Base-by-base conservation (phyloP, 2,113 vertebrate genomes). In the Centrocercus urophasianus region DNA sequence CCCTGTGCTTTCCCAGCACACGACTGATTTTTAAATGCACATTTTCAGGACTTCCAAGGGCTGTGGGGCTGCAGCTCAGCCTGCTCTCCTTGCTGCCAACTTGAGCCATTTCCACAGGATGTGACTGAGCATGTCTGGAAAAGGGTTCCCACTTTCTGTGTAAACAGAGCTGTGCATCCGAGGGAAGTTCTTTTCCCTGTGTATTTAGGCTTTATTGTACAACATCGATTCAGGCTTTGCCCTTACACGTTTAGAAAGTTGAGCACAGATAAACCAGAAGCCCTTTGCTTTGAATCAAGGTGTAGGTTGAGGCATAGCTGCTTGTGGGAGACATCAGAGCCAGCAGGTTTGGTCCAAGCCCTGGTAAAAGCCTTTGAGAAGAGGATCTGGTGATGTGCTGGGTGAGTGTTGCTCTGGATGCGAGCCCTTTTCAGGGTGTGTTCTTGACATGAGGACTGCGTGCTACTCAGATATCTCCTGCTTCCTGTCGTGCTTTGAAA, bases 81-180 rank as follows among this genome's bases (percentile, higher is more conserved):
- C 63, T 0, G 36, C 69, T 76, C 77, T 2, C 1, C 47, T 50
- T 5, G 1, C 82, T 76, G 87, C 48, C 42, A 5, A 12, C 34
- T 71, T 50, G 64, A 38, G 76, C 86, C n/a, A 0, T 63, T 92
- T 90, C 70, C 93, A 27, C 95, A 84, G 95, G 94, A 92, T 92
- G 86, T 88, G 93, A 93, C 65, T 1, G 5, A 82, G 89, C 32
- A 85, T 79, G 67, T 83, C 81, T 92, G 70, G 48, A 89, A 57
- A 50, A 90, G 70, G 91, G 74, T 90, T 79, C 93, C 81, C 70
- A 27, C 81, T 90, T 63, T 34, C 83, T 80, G 63, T 66, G 81
- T 79, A 76, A 95, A 89, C 89, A 92, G 83, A 81, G 76, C 95
- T 83, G 80, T 0, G 14, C 66, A 47, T 81, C 73, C 3, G 1